Percentiles rank a stretch among this genome's conserved stretches.
Evolutionary conservation across 1,140 invertebrate genomes (phyloP).

Genomic region (Portunus trituberculatus): DNA sequence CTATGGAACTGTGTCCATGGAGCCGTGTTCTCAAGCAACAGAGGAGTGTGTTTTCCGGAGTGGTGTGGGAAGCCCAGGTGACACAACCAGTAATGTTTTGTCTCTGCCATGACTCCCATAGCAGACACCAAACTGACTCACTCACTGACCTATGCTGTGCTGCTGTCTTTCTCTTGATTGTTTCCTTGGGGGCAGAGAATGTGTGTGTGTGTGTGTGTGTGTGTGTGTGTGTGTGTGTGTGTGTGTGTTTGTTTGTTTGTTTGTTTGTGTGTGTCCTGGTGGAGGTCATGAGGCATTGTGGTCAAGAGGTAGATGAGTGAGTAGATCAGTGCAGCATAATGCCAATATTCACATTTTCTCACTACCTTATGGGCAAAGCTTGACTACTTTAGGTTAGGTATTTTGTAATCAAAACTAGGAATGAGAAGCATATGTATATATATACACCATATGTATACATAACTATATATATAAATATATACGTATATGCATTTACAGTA

Average conservation of each 20-base stretch:
- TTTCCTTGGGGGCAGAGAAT: neutral
- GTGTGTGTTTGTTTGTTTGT: no score
- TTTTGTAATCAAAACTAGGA: constrained; percentile 76
- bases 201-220: neutral
- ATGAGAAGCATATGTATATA: constrained; percentile 51
- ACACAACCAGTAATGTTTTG: neutral
- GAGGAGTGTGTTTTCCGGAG: no score
- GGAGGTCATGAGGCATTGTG: constrained; percentile 47
- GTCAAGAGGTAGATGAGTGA: constrained; percentile 48
- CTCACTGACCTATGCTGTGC: neutral
- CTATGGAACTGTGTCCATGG: no score
- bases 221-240: no score
- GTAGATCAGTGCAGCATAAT: constrained; percentile 64
- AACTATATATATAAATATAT: constrained; percentile 39
- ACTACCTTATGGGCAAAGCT: constrained; percentile 68
- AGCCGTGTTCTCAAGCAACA: no score
- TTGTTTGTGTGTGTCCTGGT: no score
- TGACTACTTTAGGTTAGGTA: constrained; percentile 70
- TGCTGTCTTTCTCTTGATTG: neutral
- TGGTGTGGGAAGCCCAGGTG: neutral
- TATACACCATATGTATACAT: constrained; percentile 45
- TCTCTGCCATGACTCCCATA: neutral
- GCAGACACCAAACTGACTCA: neutral
- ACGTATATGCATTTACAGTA: constrained; percentile 17
- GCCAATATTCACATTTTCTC: constrained; percentile 68